Evolutionary conservation across 1,140 invertebrate genomes (phyloP).

Genomic region (Adelges cooleyi): DNA sequence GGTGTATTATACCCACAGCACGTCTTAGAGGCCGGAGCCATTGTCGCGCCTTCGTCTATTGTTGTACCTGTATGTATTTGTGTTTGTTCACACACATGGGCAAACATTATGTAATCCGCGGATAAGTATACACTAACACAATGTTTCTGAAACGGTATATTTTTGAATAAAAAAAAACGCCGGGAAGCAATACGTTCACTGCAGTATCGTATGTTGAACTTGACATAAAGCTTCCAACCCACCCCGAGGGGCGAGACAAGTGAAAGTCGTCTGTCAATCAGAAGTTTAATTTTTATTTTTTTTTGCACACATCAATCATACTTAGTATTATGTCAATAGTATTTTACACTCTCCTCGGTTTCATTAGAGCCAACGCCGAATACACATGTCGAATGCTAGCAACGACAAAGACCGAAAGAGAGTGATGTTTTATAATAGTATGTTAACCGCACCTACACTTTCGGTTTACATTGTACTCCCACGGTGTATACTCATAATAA

Average conservation of each 20-base stretch:
- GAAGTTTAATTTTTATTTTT: neutral
- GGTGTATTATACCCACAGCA: neutral
- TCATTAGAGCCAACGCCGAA: no score
- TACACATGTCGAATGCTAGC: neutral
- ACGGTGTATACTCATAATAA: no score
- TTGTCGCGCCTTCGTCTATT: constrained; percentile 26
- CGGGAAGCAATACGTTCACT: neutral
- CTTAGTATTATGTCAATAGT: neutral
- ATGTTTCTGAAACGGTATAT: neutral
- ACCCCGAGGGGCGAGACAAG: neutral
- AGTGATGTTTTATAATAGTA: neutral
- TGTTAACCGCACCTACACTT: constrained; percentile 12
- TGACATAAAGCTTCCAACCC: constrained; percentile 9
- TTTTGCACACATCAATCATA: constrained; percentile 11
- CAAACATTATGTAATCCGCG: constrained; percentile 19
- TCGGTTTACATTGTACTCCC: neutral
- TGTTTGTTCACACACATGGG: constrained; percentile 11
- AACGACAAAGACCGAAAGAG: neutral
- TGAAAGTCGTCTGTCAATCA: neutral
- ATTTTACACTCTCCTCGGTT: no score
- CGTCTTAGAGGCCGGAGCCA: constrained; percentile 4
- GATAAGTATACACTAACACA: neutral
- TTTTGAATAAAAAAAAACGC: neutral
- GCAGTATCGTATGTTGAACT: constrained; percentile 14
- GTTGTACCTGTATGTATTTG: neutral